Evolutionary conservation across 2,888 invertebrate species (phyloP).

Genomic region (Acanthacorydalis orientalis): DNA sequence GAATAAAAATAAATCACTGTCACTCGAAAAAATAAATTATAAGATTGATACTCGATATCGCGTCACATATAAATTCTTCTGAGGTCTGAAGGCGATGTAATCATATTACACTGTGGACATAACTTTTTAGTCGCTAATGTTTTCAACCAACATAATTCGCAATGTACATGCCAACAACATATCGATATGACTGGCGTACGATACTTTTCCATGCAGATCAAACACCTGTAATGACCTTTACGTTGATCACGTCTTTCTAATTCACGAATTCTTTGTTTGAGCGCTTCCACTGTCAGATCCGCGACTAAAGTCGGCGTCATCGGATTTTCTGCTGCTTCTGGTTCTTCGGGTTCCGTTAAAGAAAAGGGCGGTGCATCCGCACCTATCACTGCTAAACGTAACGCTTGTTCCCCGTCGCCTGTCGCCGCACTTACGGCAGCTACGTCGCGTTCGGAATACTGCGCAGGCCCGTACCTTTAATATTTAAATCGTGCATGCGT

Average conservation of each 20-base stretch:
- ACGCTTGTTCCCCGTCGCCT: conserved; percentile 36
- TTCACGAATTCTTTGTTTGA: conserved; percentile 60
- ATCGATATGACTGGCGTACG: conserved; percentile 79
- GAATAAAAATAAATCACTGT: neutral
- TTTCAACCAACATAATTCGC: conserved; percentile 67
- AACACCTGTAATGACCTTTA: conserved; percentile 57
- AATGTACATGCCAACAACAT: conserved; percentile 94
- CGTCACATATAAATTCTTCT: conserved; percentile 71
- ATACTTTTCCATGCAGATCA: conserved; percentile 78
- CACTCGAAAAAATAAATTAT: neutral
- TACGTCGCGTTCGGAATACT: conserved; percentile 65
- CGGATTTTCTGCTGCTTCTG: conserved; percentile 15
- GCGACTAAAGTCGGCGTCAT: neutral
- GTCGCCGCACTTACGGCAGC: conserved; percentile 31
- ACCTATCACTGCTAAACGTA: conserved; percentile 33
- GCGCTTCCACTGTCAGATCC: conserved; percentile 46
- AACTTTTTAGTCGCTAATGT: conserved; percentile 70
- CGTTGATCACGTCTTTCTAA: conserved; percentile 44
- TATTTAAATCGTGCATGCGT: no score
- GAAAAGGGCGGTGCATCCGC: conserved; percentile 16
- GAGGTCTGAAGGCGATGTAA: conserved; percentile 73
- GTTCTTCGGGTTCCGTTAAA: conserved; percentile 5
- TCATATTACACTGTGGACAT: conserved; percentile 90
- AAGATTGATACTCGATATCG: neutral
- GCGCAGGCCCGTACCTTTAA: conserved; percentile 60